These are phyloP conservation scores for Coenobita brevimanus DNA, from an alignment of 1,140 invertebrate species.

Conservation along the genomic window DNA sequence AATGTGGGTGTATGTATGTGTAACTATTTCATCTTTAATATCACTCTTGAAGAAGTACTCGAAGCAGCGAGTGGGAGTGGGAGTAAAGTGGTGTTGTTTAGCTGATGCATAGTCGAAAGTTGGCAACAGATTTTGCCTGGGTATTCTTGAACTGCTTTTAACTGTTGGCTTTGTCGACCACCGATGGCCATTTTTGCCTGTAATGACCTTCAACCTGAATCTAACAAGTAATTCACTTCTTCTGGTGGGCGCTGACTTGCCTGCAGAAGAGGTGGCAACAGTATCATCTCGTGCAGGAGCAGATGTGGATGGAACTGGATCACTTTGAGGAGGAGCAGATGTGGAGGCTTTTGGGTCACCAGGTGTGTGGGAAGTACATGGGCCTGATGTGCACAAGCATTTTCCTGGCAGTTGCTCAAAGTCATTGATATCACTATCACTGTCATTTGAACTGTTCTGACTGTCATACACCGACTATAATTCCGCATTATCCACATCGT, in stretches of 20 bases:
- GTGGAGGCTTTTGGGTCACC: no score
- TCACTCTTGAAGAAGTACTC: conserved; percentile 7
- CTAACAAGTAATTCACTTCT: conserved; percentile 11
- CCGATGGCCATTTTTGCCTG: conserved; percentile 14
- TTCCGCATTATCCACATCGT: neutral
- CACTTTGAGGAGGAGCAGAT: no score
- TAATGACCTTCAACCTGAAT: conserved; percentile 1
- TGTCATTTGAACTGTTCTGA: conserved; percentile 15
- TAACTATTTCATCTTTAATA: neutral
- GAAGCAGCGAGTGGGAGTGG: conserved; percentile 1
- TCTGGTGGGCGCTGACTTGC: neutral
- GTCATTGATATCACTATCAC: conserved; percentile 13
- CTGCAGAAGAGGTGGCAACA: neutral
- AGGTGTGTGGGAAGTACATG: no score
- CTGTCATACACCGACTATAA: neutral
- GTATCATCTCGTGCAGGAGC: neutral
- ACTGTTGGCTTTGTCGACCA: conserved; percentile 18
- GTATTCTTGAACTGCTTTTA: neutral
- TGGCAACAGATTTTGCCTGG: no score
- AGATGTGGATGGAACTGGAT: no score
- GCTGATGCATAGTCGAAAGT: neutral
- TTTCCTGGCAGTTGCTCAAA: neutral
- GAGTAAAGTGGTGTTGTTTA: neutral
- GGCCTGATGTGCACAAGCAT: neutral
- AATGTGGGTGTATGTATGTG: conserved; percentile 11